Evolutionary conservation across 2,797 vertebrate species (phyloP).

Genomic region (Eulemur coronatus): DNA sequence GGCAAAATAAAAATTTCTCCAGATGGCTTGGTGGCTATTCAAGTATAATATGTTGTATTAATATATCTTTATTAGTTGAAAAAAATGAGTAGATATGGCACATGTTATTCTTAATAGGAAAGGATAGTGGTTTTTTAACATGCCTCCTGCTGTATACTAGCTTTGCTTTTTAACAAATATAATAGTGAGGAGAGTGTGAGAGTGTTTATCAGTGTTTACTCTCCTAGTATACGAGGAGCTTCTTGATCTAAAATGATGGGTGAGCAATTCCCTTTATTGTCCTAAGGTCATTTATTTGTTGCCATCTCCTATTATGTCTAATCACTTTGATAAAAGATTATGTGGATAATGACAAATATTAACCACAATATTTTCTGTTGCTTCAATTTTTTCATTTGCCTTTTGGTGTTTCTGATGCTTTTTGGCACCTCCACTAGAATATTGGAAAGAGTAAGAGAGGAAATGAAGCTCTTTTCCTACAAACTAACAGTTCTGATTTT

Average conservation of each 20-base stretch:
- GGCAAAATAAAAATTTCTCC: neutral
- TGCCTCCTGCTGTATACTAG: neutral
- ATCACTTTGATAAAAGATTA: neutral
- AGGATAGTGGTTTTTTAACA: neutral
- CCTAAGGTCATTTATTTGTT: neutral
- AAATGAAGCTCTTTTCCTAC: constrained; percentile 5
- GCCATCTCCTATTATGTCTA: neutral
- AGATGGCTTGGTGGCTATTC: neutral
- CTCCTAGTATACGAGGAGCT: neutral
- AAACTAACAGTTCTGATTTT: neutral
- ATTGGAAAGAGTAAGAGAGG: neutral
- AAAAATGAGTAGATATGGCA: neutral
- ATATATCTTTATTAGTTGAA: neutral
- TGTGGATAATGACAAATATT: neutral
- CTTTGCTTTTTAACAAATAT: neutral
- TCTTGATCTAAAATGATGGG: neutral
- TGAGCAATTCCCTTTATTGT: neutral
- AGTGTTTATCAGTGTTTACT: neutral
- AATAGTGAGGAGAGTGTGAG: neutral
- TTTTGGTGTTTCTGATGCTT: neutral
- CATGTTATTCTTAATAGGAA: neutral
- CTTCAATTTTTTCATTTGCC: neutral
- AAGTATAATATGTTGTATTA: neutral
- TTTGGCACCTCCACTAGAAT: neutral
- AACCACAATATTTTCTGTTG: neutral